Conservation (phyloP, 2,113 vertebrate species). For the Passer montanus region DNA sequence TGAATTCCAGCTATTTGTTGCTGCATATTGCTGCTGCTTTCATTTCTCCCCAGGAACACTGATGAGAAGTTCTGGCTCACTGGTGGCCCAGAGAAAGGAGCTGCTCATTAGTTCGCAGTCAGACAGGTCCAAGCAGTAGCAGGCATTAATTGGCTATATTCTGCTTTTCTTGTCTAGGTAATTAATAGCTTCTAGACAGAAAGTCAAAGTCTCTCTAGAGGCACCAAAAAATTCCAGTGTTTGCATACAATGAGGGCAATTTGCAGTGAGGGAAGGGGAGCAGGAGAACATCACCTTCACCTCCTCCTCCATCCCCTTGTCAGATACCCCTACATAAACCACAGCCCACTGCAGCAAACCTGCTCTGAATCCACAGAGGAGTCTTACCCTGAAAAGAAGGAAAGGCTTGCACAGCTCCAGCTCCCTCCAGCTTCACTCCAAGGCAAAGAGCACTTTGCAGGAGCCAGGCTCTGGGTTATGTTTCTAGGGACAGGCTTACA, state of each 20-base stretch:
- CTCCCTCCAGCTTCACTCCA: neutral
- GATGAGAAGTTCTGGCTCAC: neutral
- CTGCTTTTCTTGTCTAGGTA: conserved; percentile 34
- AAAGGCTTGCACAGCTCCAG: neutral
- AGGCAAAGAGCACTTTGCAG: neutral
- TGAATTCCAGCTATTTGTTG: neutral
- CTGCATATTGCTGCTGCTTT: neutral
- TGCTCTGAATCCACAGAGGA: neutral
- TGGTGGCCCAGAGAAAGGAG: conserved; percentile 2
- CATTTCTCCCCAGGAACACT: neutral
- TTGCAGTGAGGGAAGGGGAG: neutral
- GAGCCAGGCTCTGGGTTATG: neutral
- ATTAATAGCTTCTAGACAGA: conserved; percentile 58
- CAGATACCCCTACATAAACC: neutral
- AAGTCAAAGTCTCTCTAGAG: conserved; percentile 51
- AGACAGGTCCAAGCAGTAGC: neutral
- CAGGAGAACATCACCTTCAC: neutral
- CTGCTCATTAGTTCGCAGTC: conserved; percentile 4
- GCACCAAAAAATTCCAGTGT: neutral
- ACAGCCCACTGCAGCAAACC: neutral
- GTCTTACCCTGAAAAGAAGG: neutral
- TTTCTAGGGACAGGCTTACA: neutral
- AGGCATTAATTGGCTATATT: conserved; percentile 24
- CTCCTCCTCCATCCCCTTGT: neutral
- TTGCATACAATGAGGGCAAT: neutral